Percentiles rank a stretch among this genome's conserved stretches.
phyloP scores from a whole-genome alignment of 2,888 invertebrate genomes.

The Mesorhabditis spiculigera region DNA sequence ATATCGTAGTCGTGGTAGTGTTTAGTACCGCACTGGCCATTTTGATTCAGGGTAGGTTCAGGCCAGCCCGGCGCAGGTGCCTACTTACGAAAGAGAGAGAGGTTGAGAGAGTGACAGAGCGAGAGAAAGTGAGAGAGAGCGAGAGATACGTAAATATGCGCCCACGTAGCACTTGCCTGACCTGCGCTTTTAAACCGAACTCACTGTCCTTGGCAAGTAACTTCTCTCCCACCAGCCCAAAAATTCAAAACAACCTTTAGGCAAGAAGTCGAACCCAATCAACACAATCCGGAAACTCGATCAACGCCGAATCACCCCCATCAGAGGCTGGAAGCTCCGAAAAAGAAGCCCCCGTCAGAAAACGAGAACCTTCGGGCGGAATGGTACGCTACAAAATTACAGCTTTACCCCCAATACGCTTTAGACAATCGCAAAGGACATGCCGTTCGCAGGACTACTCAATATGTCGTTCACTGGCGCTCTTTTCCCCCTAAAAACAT shows the following conservation, averaged over 20 bases:
- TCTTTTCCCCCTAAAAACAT: not conserved
- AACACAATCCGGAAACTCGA: not conserved
- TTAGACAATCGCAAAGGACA: constrained; percentile 1
- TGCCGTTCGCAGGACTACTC: not conserved
- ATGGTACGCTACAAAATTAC: not conserved
- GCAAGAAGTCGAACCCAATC: constrained; percentile 1
- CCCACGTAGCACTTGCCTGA: too few relatives aligned
- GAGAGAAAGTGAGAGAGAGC: too few relatives aligned
- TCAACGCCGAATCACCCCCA: constrained; percentile 2
- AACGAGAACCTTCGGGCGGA: not conserved
- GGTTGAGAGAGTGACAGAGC: too few relatives aligned
- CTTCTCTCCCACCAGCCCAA: not conserved
- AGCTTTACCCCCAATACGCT: not conserved
- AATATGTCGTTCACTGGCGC: constrained; percentile 2
- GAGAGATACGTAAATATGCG: too few relatives aligned
- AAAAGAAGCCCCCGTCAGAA: not conserved
- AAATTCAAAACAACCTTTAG: not conserved
- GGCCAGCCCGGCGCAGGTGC: too few relatives aligned
- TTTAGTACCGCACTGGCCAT: too few relatives aligned
- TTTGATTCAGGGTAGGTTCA: too few relatives aligned
- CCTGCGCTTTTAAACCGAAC: too few relatives aligned
- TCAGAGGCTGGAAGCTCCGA: not conserved
- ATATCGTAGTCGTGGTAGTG: too few relatives aligned
- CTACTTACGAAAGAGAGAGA: too few relatives aligned
- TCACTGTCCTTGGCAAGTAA: too few relatives aligned